Evolutionary conservation across 2,888 invertebrate species (phyloP).

Genomic region (Lasioglossum zephyrum): DNA sequence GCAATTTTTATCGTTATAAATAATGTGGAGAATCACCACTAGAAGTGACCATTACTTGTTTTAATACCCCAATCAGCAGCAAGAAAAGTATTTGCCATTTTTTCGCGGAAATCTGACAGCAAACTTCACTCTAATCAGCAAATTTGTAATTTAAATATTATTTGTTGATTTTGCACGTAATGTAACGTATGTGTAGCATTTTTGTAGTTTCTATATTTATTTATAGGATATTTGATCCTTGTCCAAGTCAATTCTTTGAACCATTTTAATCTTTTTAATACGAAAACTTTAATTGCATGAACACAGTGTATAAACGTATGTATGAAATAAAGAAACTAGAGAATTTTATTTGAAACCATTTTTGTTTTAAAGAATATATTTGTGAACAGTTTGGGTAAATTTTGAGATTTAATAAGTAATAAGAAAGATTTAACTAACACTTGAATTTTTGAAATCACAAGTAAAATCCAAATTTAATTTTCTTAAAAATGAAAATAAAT

Average conservation of each 20-base stretch:
- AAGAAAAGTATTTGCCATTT: not conserved
- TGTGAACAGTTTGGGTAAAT: not conserved
- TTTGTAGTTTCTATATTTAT: not conserved
- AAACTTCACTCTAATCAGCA: not conserved
- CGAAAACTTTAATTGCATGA: not conserved
- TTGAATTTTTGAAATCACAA: not conserved
- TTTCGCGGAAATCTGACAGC: not conserved
- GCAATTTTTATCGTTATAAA: not conserved
- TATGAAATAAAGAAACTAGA: not conserved
- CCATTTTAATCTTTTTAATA: not conserved
- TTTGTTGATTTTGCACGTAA: not conserved
- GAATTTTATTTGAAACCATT: not conserved
- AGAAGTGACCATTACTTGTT: conserved; percentile 1
- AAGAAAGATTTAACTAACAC: not conserved
- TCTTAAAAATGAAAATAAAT: not conserved
- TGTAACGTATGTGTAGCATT: not conserved
- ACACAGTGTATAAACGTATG: not conserved
- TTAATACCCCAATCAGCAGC: not conserved
- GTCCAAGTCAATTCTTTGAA: not conserved
- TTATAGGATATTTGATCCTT: not conserved
- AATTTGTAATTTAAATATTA: not conserved
- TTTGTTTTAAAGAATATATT: not conserved
- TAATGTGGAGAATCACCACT: not conserved
- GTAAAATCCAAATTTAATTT: not conserved
- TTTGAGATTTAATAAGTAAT: not conserved